These are phyloP conservation scores for Onychostoma macrolepis DNA, from an alignment of 2,113 vertebrate genomes.

Conservation along the genomic window DNA sequence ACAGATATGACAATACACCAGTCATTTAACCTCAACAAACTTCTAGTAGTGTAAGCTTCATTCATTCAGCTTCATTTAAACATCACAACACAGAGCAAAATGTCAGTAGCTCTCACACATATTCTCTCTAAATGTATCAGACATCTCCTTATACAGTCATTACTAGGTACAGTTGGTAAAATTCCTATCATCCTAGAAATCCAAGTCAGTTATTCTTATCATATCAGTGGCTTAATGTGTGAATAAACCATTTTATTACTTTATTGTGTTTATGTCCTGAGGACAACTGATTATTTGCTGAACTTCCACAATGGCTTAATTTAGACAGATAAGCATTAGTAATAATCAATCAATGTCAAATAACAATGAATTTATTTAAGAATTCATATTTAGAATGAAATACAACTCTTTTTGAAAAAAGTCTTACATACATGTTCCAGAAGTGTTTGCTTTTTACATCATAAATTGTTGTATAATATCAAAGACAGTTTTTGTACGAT, in stretches of 20 bases:
- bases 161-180: neutral
- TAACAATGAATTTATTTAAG: neutral
- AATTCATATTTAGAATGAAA: neutral
- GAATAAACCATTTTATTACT: neutral
- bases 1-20: conserved; percentile 13
- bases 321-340: neutral
- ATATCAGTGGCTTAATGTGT: neutral
- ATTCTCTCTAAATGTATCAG: neutral
- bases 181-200: neutral
- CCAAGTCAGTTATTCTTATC: neutral
- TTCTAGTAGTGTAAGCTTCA: no score
- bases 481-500: conserved; percentile 8
- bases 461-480: neutral
- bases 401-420: neutral
- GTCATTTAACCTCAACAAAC: neutral
- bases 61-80: neutral
- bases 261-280: conserved; percentile 1
- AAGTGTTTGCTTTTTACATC: neutral
- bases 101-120: neutral
- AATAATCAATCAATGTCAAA: neutral
- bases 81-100: neutral
- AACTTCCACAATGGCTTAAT: neutral
- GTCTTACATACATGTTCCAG: conserved; percentile 6
- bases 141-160: neutral
- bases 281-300: neutral